Evolutionary conservation across 2,113 vertebrate species (phyloP).

Genomic region (Triplophysa siluroides): DNA sequence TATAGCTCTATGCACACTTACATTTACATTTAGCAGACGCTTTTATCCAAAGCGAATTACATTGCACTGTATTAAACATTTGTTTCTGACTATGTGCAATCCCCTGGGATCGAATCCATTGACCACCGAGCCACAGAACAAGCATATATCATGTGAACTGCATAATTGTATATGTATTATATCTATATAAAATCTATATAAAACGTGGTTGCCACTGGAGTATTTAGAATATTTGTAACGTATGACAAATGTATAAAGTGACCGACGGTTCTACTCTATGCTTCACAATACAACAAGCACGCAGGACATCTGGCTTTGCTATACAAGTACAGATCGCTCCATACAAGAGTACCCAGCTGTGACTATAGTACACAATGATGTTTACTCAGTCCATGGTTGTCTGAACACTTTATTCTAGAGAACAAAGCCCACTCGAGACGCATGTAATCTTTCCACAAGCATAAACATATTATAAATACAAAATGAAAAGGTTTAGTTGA

Average conservation of each 20-base stretch:
- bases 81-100: too few relatives aligned
- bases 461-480: conserved; percentile 3
- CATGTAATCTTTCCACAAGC: conserved; percentile 27
- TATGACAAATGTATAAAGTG: neutral
- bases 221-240: neutral
- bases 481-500: conserved; percentile 11
- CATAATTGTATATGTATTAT: neutral
- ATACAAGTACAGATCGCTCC: neutral
- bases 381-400: conserved; percentile 3
- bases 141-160: neutral
- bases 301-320: conserved; percentile 14
- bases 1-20: neutral
- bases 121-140: too few relatives aligned
- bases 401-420: neutral
- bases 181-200: neutral
- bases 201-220: neutral
- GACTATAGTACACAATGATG: neutral
- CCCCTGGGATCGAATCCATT: too few relatives aligned
- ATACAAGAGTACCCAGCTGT: conserved; percentile 3
- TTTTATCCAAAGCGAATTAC: too few relatives aligned
- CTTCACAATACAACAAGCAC: neutral
- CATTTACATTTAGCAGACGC: too few relatives aligned
- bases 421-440: conserved; percentile 1
- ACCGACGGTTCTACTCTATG: neutral
- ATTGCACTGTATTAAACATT: too few relatives aligned